A percentile compares a stretch with the other conserved stretches of the same genome.
These are phyloP conservation scores for Littorina saxatilis DNA, from an alignment of 1,140 invertebrate species.

Conservation along the genomic window DNA sequence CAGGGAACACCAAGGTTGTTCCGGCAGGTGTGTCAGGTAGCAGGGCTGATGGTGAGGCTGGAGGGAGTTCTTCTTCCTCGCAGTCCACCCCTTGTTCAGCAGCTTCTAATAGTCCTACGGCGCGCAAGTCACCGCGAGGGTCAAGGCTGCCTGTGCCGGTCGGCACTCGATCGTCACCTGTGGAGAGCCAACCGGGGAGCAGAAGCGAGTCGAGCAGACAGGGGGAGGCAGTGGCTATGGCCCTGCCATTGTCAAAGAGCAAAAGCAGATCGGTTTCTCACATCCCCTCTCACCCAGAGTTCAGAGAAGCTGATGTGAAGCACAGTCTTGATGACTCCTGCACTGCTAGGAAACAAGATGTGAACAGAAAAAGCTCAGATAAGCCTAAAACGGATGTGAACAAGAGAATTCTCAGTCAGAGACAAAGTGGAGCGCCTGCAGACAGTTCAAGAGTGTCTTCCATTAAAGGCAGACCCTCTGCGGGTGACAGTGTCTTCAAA, in stretches of 20 bases:
- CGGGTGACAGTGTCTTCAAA: too few relatives aligned
- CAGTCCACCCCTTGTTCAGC: too few relatives aligned
- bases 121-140: not conserved
- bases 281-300: not conserved
- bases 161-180: not conserved
- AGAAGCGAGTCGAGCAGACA: not conserved
- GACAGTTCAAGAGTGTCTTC: too few relatives aligned
- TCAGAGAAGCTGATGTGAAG: not conserved
- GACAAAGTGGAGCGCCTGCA: not conserved
- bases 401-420: not conserved
- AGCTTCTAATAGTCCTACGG: not conserved
- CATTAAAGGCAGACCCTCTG: too few relatives aligned
- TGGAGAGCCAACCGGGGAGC: not conserved
- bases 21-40: too few relatives aligned
- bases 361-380: too few relatives aligned
- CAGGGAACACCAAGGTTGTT: not conserved
- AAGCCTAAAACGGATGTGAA: not conserved
- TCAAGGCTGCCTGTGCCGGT: constrained; percentile 5
- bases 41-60: too few relatives aligned
- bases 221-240: not conserved
- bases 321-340: too few relatives aligned
- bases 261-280: not conserved
- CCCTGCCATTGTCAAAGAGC: not conserved
- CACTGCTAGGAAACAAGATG: too few relatives aligned
- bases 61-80: too few relatives aligned